Percentiles rank a stretch among this genome's conserved stretches.
Conservation (phyloP, 2,797 vertebrate genomes). For the Momotus momota region DNA sequence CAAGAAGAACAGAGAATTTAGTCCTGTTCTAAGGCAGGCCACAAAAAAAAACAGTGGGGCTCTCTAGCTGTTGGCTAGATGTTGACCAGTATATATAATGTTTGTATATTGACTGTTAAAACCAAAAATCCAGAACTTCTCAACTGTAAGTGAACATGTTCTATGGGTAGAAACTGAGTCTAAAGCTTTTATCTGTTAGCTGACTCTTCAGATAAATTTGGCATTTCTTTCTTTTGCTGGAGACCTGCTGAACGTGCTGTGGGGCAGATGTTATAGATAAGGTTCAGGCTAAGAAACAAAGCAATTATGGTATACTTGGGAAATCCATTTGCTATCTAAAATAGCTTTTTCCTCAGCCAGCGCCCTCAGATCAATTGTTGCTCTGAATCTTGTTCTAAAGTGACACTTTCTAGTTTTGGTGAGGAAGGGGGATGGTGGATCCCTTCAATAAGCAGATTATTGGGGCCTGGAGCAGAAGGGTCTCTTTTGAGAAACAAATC, state of each 20-base stretch:
- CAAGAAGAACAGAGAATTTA: neutral
- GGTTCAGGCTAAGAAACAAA: neutral
- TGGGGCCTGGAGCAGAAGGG: neutral
- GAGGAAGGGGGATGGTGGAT: neutral
- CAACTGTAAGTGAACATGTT: neutral
- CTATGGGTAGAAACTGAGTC: neutral
- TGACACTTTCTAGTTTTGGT: neutral
- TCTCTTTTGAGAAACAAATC: neutral
- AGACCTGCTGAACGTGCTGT: neutral
- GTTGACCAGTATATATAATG: neutral
- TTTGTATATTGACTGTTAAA: neutral
- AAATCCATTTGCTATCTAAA: slow-evolving; percentile 26
- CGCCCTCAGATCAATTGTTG: neutral
- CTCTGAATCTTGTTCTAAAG: neutral
- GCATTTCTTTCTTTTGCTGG: neutral
- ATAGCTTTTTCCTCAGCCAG: neutral
- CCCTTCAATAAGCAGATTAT: neutral
- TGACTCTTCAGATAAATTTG: neutral
- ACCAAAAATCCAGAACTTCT: neutral
- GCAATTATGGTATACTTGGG: neutral
- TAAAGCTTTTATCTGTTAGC: neutral
- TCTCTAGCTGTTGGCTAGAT: neutral
- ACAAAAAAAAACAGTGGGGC: neutral
- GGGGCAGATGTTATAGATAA: neutral
- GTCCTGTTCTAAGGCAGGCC: neutral